Evolutionary conservation across 2,888 invertebrate species (phyloP).

Genomic region (Myopa testacea): DNA sequence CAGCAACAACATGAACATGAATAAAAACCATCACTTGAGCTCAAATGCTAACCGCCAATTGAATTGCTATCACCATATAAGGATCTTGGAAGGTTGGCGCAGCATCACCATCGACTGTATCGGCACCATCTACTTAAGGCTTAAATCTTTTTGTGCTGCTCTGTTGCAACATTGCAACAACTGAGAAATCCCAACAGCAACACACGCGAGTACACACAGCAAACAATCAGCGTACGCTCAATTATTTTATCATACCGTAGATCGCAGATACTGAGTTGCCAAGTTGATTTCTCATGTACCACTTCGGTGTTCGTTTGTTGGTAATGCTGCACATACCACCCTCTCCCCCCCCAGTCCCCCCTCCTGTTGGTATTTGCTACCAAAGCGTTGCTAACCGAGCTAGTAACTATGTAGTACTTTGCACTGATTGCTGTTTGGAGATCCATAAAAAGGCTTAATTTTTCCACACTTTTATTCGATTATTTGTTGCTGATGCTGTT

Average conservation of each 20-base stretch:
- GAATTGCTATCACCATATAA: slow-evolving; percentile 52
- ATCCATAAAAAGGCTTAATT: slow-evolving; percentile 27
- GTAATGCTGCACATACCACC: not conserved
- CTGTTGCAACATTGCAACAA: not conserved
- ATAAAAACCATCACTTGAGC: not conserved
- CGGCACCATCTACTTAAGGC: not conserved
- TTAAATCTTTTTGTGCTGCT: not conserved
- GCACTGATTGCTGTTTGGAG: not conserved
- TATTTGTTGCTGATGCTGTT: not conserved
- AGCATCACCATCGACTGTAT: not conserved
- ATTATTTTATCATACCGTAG: slow-evolving; percentile 61
- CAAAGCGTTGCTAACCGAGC: not conserved
- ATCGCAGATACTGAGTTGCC: slow-evolving; percentile 45
- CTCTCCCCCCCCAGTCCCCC: too few species aligned
- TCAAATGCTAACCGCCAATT: slow-evolving; percentile 46
- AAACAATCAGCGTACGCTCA: slow-evolving; percentile 51
- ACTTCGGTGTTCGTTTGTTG: not conserved
- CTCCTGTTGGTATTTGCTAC: not conserved
- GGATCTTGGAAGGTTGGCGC: slow-evolving; percentile 48
- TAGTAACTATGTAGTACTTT: not conserved
- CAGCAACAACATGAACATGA: not conserved
- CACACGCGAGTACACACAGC: slow-evolving; percentile 1
- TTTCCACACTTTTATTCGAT: slow-evolving; percentile 26
- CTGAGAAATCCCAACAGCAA: not conserved
- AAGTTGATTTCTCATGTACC: not conserved